These are phyloP conservation scores for Stegana nigrithorax DNA, from an alignment of 2,888 invertebrate genomes.

Conservation along the genomic window DNA sequence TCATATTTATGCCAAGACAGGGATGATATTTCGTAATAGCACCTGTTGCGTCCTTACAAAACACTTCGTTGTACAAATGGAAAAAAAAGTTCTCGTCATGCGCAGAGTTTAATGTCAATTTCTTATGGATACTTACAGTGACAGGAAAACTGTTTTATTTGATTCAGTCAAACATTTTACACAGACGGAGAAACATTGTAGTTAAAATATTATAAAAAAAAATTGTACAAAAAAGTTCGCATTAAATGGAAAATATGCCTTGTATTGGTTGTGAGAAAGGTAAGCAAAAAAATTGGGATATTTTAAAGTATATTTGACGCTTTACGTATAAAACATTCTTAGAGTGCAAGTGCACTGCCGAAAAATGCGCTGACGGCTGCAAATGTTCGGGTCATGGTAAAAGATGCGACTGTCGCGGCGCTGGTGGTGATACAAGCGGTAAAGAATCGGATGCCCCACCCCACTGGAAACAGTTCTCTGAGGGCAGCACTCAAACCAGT, in stretches of 20 bases:
- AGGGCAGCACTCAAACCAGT: too few relatives aligned
- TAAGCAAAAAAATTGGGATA: slow-evolving; percentile 16
- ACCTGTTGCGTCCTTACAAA: too few relatives aligned
- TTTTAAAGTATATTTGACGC: slow-evolving; percentile 14
- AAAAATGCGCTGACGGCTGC: slow-evolving; percentile 60
- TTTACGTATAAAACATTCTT: background rate
- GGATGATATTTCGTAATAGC: too few relatives aligned
- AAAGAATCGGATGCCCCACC: slow-evolving; percentile 11
- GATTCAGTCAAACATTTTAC: background rate
- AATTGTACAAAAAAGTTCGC: too few relatives aligned
- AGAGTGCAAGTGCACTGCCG: slow-evolving; percentile 64
- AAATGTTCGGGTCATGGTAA: slow-evolving; percentile 51
- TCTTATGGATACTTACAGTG: too few relatives aligned
- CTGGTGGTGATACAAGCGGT: slow-evolving; percentile 4
- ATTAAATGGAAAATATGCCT: slow-evolving; percentile 45
- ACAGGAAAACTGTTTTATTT: too few relatives aligned
- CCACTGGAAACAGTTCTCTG: slow-evolving; percentile 32
- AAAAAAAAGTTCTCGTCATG: slow-evolving; percentile 24
- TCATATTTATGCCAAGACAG: too few relatives aligned
- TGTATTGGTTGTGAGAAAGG: slow-evolving; percentile 58
- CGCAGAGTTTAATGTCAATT: slow-evolving; percentile 33
- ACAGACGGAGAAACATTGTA: background rate
- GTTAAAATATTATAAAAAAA: background rate
- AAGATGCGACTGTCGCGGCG: slow-evolving; percentile 32
- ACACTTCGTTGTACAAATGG: too few relatives aligned